Conservation (phyloP, 2,797 vertebrate genomes). For the Australoheros facetus region DNA sequence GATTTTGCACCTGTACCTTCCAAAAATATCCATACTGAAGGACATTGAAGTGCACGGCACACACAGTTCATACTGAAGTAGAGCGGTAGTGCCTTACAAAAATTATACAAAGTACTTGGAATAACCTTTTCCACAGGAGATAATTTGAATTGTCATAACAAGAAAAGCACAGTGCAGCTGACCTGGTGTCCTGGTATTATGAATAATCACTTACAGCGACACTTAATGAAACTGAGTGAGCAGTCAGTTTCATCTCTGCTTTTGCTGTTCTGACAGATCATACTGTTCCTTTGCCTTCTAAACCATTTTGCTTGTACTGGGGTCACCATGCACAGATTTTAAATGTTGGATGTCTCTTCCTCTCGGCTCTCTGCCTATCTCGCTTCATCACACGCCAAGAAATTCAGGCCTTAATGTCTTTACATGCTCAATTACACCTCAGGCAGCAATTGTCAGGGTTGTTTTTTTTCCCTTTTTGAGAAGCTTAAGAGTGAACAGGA, state of each 20-base stretch:
- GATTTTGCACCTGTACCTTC: background rate
- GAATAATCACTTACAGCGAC: background rate
- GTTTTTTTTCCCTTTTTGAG: slow-evolving; percentile 2
- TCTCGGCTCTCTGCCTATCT: slow-evolving; percentile 13
- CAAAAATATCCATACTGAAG: background rate
- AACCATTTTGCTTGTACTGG: background rate
- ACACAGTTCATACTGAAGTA: background rate
- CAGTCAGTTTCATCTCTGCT: background rate
- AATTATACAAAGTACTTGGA: background rate
- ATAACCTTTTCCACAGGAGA: background rate
- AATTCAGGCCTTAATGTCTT: slow-evolving; percentile 49
- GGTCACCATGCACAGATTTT: slow-evolving; percentile 9
- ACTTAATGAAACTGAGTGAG: background rate
- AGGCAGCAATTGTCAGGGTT: slow-evolving; percentile 51
- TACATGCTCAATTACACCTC: slow-evolving; percentile 63
- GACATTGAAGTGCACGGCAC: background rate
- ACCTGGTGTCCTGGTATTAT: background rate
- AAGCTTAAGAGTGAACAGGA: slow-evolving; percentile 46
- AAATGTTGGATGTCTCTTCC: slow-evolving; percentile 1
- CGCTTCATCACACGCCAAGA: slow-evolving; percentile 35
- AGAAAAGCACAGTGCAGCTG: background rate
- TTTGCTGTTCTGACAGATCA: background rate
- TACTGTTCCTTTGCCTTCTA: slow-evolving; percentile 2
- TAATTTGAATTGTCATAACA: background rate
- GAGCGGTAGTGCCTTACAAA: background rate